Percentiles rank a stretch among this genome's conserved stretches.
Conservation (phyloP, 1,140 invertebrate genomes). For the Dermatophagoides farinae region DNA sequence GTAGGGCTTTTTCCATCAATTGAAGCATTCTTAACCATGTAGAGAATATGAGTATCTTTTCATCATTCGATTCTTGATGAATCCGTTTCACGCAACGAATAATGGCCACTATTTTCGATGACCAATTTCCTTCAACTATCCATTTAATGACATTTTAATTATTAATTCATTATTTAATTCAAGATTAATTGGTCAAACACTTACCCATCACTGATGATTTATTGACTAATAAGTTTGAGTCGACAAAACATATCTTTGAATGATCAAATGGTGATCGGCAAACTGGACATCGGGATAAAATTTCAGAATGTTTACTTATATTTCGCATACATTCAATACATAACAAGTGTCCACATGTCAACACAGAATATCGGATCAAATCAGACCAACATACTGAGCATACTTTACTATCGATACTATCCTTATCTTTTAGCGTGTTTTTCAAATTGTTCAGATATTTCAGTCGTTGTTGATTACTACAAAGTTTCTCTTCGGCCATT, state of each 20-base stretch:
- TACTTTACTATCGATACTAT: neutral
- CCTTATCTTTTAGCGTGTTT: neutral
- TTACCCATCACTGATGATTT: neutral
- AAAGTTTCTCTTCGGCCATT: neutral
- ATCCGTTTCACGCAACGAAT: constrained; percentile 38
- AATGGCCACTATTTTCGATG: constrained; percentile 49
- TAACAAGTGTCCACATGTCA: constrained; percentile 44
- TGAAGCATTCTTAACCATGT: constrained; percentile 43
- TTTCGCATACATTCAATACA: constrained; percentile 39
- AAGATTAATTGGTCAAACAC: neutral
- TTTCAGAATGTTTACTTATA: constrained; percentile 24
- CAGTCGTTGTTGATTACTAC: neutral
- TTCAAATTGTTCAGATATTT: neutral
- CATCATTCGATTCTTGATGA: constrained; percentile 30
- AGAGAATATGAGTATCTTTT: constrained; percentile 52
- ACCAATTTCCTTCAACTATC: constrained; percentile 34
- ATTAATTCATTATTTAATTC: no score
- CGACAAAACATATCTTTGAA: constrained; percentile 30
- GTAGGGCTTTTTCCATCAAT: constrained; percentile 36
- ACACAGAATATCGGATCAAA: constrained; percentile 36
- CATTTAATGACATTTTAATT: no score
- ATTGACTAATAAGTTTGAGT: constrained; percentile 26
- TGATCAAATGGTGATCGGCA: neutral
- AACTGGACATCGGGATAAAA: neutral
- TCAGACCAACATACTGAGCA: neutral